A percentile compares a stretch with the other conserved stretches of the same genome.
These are phyloP conservation scores for Popillia japonica DNA, from an alignment of 1,140 invertebrate genomes.

Conservation along the genomic window DNA sequence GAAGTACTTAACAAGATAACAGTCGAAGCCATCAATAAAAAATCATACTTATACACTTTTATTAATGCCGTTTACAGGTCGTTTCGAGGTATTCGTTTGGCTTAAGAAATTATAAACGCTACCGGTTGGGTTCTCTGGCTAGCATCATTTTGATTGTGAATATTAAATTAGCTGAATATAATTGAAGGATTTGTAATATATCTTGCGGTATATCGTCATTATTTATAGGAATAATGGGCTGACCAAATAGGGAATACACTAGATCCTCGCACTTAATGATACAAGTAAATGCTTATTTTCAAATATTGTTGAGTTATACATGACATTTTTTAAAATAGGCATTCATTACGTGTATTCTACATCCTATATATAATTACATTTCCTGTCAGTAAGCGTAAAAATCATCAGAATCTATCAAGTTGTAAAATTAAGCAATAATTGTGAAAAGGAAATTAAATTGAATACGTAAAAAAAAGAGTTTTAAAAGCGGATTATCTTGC, in stretches of 20 bases:
- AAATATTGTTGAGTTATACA: too few relatives aligned
- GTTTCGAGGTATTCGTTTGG: constrained; percentile 13
- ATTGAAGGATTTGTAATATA: constrained; percentile 31
- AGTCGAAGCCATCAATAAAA: constrained; percentile 18
- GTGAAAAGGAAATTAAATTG: too few relatives aligned
- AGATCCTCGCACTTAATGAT: neutral
- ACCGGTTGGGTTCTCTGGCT: neutral
- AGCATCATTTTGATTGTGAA: constrained; percentile 19
- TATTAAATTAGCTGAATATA: constrained; percentile 11
- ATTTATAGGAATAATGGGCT: constrained; percentile 2
- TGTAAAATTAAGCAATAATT: too few relatives aligned
- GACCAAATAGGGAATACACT: constrained; percentile 10
- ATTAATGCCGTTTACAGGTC: constrained; percentile 21
- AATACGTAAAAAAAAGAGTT: too few relatives aligned
- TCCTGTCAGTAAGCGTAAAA: too few relatives aligned
- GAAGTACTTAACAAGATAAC: constrained; percentile 27
- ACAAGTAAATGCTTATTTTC: too few relatives aligned
- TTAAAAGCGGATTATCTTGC: too few relatives aligned
- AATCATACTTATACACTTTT: constrained; percentile 29
- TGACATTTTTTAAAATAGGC: too few relatives aligned
- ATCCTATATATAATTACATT: too few relatives aligned
- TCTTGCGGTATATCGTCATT: constrained; percentile 17
- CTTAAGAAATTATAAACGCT: constrained; percentile 32
- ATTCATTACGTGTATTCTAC: too few relatives aligned
- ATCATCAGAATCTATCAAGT: too few relatives aligned